A percentile compares a stretch with the other conserved stretches of the same genome.
phyloP scores from a whole-genome alignment of 2,797 vertebrate species.

The Tapirus indicus region DNA sequence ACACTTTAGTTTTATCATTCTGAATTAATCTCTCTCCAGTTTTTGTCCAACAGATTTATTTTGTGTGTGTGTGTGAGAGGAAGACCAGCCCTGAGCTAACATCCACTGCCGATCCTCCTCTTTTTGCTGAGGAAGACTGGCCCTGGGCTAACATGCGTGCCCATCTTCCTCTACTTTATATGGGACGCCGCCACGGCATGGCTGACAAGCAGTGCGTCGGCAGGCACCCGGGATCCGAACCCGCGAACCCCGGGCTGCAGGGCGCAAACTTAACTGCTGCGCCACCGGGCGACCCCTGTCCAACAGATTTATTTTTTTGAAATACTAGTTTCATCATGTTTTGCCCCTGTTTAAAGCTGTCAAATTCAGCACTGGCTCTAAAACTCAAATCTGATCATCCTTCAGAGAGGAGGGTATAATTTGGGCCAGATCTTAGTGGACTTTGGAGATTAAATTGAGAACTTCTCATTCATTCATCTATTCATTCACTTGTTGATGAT shows the following conservation, averaged over 20 bases:
- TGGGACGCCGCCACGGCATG: too few relatives aligned
- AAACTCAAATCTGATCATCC: not conserved
- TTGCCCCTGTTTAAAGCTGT: slow-evolving; percentile 33
- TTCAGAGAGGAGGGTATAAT: not conserved
- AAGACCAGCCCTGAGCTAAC: too few relatives aligned
- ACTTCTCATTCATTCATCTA: not conserved
- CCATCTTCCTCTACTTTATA: too few relatives aligned
- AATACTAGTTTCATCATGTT: slow-evolving; percentile 8
- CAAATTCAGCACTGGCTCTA: slow-evolving; percentile 39
- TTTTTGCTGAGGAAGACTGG: too few relatives aligned
- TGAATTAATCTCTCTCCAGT: not conserved
- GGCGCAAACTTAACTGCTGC: too few relatives aligned
- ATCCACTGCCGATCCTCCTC: too few relatives aligned
- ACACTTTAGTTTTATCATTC: not conserved
- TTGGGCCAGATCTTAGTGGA: not conserved
- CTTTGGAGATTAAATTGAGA: slow-evolving; percentile 29
- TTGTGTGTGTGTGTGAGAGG: not conserved
- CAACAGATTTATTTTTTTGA: slow-evolving; percentile 40
- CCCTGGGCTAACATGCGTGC: too few relatives aligned
- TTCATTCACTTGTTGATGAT: not conserved
- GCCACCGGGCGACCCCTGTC: not conserved
- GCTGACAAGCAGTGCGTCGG: too few relatives aligned
- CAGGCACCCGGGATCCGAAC: too few relatives aligned
- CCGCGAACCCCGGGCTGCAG: too few relatives aligned
- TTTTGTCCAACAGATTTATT: slow-evolving; percentile 9